Conservation (phyloP, 2,888 invertebrate genomes). For the Agrotis exclamationis region DNA sequence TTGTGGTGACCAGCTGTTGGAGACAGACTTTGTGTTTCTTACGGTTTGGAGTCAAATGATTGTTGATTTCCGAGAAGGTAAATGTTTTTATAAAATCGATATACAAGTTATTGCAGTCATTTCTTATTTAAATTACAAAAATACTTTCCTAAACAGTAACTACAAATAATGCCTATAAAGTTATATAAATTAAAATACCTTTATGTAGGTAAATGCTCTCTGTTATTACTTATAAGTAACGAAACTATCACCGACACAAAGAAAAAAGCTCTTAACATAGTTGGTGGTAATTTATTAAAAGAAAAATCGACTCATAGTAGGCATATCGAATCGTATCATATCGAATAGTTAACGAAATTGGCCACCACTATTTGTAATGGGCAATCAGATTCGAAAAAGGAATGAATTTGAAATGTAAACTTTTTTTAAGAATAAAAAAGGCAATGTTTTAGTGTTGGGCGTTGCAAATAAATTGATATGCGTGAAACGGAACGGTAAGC, state of each 20-base stretch:
- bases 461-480: conserved; percentile 72
- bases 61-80: background rate
- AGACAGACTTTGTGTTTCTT: too few species aligned
- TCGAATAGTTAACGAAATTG: conserved; percentile 43
- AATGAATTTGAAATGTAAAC: conserved; percentile 72
- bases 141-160: background rate
- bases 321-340: conserved; percentile 41
- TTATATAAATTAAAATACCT: conserved; percentile 3
- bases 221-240: conserved; percentile 14
- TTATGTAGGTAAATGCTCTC: conserved; percentile 38
- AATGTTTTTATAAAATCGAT: too few species aligned
- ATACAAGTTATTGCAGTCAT: too few species aligned
- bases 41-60: background rate
- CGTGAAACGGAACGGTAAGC: conserved; percentile 58
- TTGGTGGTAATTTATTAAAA: conserved; percentile 39
- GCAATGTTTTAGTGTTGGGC: conserved; percentile 69
- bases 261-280: conserved; percentile 37
- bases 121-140: background rate
- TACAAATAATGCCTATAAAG: conserved; percentile 5
- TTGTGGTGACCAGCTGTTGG: background rate
- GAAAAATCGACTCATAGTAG: conserved; percentile 35
- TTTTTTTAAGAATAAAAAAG: conserved; percentile 59
- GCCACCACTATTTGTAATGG: conserved; percentile 60
- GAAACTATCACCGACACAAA: conserved; percentile 1
- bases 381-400: conserved; percentile 69